Percentiles rank a stretch among this genome's conserved stretches.
These are phyloP conservation scores for Brachypodius melanocephalos DNA, from an alignment of 2,113 vertebrate genomes.

Conservation along the genomic window DNA sequence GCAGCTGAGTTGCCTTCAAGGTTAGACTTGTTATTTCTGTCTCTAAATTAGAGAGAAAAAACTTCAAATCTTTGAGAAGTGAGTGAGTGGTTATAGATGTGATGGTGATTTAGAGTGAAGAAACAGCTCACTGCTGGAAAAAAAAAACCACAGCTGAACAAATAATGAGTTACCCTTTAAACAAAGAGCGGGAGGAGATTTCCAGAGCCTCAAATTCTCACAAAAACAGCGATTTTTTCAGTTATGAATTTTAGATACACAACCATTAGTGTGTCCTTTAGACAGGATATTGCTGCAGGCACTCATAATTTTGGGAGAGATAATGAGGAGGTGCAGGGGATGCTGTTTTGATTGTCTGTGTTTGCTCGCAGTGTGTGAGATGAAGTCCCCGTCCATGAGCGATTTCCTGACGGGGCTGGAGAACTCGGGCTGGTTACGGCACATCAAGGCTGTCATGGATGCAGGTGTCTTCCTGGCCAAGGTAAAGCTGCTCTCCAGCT, in stretches of 20 bases:
- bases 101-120: neutral
- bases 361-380: constrained; percentile 74
- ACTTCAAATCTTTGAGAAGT: neutral
- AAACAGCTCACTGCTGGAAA: neutral
- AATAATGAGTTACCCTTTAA: neutral
- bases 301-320: rapidly evolving
- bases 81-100: neutral
- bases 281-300: neutral
- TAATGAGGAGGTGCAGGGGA: neutral
- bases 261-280: neutral
- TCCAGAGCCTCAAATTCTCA: neutral
- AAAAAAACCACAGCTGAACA: neutral
- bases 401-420: constrained; percentile 82
- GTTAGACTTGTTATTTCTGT: neutral
- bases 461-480: constrained; percentile 80
- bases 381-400: constrained; percentile 81
- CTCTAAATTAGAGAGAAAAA: neutral
- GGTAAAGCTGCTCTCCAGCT: constrained; percentile 56
- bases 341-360: neutral
- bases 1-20: neutral
- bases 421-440: constrained; percentile 82
- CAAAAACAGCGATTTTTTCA: neutral
- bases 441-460: constrained; percentile 85
- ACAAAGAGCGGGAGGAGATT: neutral
- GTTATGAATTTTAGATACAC: neutral